Base-by-base conservation (phyloP, 2,113 vertebrate genomes). In the Cranoglanis bouderius region DNA sequence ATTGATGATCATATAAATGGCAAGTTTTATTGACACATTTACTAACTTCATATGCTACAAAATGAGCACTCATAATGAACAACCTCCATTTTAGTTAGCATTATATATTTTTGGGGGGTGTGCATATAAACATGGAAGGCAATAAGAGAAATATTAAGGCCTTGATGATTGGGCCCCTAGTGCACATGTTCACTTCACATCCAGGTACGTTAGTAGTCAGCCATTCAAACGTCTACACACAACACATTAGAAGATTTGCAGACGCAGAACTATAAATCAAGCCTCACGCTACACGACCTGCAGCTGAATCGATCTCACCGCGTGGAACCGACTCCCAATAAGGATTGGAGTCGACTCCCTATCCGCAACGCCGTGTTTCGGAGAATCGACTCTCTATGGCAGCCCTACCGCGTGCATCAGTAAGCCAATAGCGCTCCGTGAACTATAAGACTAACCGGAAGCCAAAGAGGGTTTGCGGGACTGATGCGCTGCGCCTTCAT, bases 401-500 rank as follows among this genome's bases (percentile, higher is more conserved):
- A 57, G 80, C 53, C 84, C 78, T 67, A 84, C 74, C 57, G 61
- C 38, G 12, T 13, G 10, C 6, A 46, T 46, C 26, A 32, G 43
- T 35, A 21, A 72, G 13, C 4, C 83, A 16, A 51, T 38, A 16
- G 29, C 46, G 24, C 0, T 21, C 26, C 63, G 72, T 65, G 75
- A 89, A 90, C 78, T 77, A 6, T 55, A 85, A 89, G 67, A 90
- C 85, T 51, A 65, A 87, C 38, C 59, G 35, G 43, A 63, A 83
- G 81, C 29, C 1, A 26, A 29, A 49, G 83, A 13, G 29, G 35
- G 26, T 35, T 16, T 85, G 88, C 70, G 49, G 83, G 49, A 65
- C 75, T 81, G 88, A 85, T 85, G 74, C 87, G 67, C 83, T 88
- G 87, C 83, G 88, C 72, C 72, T 85, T 35, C 82, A 40, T 88